Conservation (phyloP, 2,888 invertebrate species). For the Hanleya hanleyi region DNA sequence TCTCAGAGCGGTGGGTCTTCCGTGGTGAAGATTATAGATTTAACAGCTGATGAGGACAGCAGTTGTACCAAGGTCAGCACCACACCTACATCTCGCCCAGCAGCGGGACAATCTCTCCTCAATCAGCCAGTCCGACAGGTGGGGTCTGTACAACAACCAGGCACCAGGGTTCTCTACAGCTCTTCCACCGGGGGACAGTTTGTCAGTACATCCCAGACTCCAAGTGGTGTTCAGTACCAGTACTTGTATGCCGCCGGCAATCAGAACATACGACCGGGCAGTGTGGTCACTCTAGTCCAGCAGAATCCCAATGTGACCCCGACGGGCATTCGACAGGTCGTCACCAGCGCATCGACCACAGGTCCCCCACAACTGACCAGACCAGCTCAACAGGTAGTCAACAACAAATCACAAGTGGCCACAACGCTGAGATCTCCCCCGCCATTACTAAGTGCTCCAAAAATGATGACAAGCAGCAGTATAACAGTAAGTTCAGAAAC, state of each 20-base stretch:
- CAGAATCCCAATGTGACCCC: too few relatives aligned
- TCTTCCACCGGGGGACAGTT: background rate
- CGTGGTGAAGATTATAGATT: background rate
- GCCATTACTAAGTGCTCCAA: conserved; percentile 37
- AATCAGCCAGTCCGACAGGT: background rate
- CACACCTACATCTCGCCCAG: background rate
- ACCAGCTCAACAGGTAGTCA: conserved; percentile 9
- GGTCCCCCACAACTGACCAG: conserved; percentile 22
- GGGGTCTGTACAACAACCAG: background rate
- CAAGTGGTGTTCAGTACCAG: background rate
- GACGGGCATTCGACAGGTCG: background rate
- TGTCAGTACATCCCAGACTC: background rate
- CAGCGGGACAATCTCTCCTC: background rate
- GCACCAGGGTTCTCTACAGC: background rate
- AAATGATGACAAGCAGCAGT: too few relatives aligned
- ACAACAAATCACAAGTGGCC: background rate
- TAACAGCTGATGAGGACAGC: conserved; percentile 1
- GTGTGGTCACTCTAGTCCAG: background rate
- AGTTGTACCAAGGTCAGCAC: background rate
- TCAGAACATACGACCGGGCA: background rate
- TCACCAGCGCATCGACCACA: background rate
- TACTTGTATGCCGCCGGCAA: background rate
- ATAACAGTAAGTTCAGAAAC: too few relatives aligned
- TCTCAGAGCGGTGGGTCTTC: background rate
- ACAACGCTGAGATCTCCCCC: conserved; percentile 33